Evolutionary conservation across 2,113 vertebrate genomes (phyloP), one percentile per base, ranked within the genome.

Genomic region (Forbesichthys papilliferus): DNA sequence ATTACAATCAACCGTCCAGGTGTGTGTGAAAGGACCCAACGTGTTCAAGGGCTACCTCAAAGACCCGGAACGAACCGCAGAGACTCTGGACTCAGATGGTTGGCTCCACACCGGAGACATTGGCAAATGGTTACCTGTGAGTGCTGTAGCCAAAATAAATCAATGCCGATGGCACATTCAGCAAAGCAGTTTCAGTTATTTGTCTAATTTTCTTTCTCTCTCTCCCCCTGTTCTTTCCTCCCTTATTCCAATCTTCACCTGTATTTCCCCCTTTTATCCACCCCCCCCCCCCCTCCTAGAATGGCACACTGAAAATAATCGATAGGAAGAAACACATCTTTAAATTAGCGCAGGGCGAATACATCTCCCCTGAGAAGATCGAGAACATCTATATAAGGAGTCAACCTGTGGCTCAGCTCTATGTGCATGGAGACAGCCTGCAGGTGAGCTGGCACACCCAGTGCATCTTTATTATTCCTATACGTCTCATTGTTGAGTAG

Each of bases 241-340:
- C 36, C 10, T 16, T 42, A 42, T 16, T 70, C 14, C 9, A 53
- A 11, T 54, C 51, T 27, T 16, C 11, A 5, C 16, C 48, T 36
- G 11, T 49, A 27, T 27, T 27, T 27, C 27, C 27, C 27, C 7
- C 11, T 61, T 5, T 13, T 73, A 1, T 0, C 52, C 20, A 8
- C 14, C 33, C 13, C 14, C 16, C 80, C 80, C 71, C 60, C 87
- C 57, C 78, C 56, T 74, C 64, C 64, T 64, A 99, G 98, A 96
- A 93, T 1, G 98, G 96, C 70, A 98, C 98, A 6, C 92, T 99
- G 78, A 98, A 95, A 92, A 98, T 99, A 60, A 95, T 99, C 27
- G 98, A 99, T 86, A 91, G 98, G 84, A 99, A 98, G 87, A 99
- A 99, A 85, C 98, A 99, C 73, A 99, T 99, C 85, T 99, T 99